phyloP scores from a whole-genome alignment of 1,140 invertebrate species.

The Caenorhabditis brenneri region DNA sequence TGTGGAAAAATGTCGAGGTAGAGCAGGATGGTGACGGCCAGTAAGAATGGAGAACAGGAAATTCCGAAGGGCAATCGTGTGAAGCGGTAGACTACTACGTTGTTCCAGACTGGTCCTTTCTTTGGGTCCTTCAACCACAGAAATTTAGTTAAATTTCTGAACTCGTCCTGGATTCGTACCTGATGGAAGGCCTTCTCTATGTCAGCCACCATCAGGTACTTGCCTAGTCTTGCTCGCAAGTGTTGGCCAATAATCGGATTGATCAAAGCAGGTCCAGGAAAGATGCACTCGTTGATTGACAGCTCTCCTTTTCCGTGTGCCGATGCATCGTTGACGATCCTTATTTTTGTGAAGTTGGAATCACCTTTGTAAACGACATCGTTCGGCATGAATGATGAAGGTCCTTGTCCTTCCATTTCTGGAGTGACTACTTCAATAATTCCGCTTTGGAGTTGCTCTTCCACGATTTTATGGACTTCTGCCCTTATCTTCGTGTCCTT shows the following conservation, averaged over 20 bases:
- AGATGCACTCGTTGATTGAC: conserved; percentile 69
- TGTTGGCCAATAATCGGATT: conserved; percentile 2
- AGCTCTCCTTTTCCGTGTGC: conserved; percentile 58
- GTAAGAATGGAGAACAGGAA: conserved; percentile 19
- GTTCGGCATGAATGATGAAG: neutral
- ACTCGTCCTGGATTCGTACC: neutral
- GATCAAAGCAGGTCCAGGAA: conserved; percentile 43
- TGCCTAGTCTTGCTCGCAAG: neutral
- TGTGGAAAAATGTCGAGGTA: neutral
- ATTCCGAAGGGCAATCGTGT: conserved; percentile 48
- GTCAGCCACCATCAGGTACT: conserved; percentile 43
- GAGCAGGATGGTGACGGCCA: neutral
- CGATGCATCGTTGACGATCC: conserved; percentile 71
- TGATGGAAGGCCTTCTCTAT: conserved; percentile 57
- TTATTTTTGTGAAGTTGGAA: conserved; percentile 65
- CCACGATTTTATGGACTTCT: neutral
- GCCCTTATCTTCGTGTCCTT: neutral
- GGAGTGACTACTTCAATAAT: neutral
- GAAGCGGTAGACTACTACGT: conserved; percentile 34
- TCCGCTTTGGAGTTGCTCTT: neutral
- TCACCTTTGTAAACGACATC: neutral
- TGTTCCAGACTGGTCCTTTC: neutral
- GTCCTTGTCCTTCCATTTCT: neutral
- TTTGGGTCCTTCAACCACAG: conserved; percentile 52
- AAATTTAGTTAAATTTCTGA: conserved; percentile 50